Percentiles rank a stretch among this genome's conserved stretches.
These are phyloP conservation scores for Arenicola marina DNA, from an alignment of 2,888 invertebrate species.

Conservation along the genomic window DNA sequence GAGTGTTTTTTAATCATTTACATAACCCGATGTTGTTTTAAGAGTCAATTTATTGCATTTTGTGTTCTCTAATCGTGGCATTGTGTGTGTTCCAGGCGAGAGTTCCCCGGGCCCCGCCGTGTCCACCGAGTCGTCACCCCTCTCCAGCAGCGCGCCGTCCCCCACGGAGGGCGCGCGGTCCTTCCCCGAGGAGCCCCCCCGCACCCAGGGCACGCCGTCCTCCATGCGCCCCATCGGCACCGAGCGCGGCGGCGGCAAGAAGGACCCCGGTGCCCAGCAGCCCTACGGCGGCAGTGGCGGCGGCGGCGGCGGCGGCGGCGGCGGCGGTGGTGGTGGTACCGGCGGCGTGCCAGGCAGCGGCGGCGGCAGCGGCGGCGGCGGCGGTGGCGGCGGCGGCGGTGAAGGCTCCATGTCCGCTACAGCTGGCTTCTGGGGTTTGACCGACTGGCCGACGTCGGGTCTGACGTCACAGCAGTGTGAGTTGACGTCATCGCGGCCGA, in stretches of 20 bases:
- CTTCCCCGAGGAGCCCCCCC: slow-evolving; percentile 6
- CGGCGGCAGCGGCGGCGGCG: no score
- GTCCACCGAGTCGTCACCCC: slow-evolving; percentile 25
- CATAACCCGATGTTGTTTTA: background rate
- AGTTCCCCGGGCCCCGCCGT: slow-evolving; percentile 14
- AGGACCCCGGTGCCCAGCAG: slow-evolving; percentile 15
- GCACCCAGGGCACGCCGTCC: background rate
- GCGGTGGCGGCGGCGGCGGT: no score
- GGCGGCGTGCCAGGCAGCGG: no score
- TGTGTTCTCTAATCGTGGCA: background rate
- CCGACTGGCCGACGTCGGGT: no score
- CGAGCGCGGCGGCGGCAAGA: slow-evolving; percentile 53
- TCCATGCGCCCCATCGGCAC: slow-evolving; percentile 58
- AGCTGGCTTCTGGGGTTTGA: no score
- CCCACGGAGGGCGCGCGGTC: slow-evolving; percentile 24
- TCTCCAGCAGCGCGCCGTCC: slow-evolving; percentile 33
- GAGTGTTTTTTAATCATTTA: no score
- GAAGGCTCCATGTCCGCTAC: no score
- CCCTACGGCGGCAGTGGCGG: no score
- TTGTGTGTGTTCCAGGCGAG: background rate
- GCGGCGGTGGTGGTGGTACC: no score
- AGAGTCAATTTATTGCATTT: background rate
- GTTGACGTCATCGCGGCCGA: no score
- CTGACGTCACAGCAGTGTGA: no score
- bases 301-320: no score